phyloP scores from a whole-genome alignment of 2,888 invertebrate species.

The Tineola bisselliella region DNA sequence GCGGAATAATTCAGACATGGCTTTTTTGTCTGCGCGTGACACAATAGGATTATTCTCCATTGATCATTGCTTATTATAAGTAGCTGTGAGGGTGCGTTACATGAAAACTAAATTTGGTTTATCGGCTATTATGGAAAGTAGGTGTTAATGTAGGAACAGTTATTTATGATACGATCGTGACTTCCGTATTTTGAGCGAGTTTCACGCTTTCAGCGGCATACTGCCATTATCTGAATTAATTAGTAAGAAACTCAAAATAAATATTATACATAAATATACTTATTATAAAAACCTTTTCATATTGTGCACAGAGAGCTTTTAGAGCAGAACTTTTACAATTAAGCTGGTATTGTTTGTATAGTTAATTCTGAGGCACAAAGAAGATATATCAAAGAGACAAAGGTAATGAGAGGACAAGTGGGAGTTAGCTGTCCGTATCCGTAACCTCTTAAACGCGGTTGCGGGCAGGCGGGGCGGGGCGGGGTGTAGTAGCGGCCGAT shows the following conservation, averaged over 20 bases:
- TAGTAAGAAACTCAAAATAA: not conserved
- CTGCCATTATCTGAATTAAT: conserved; percentile 2
- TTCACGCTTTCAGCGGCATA: conserved; percentile 27
- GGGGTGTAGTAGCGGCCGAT: not conserved
- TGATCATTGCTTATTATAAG: conserved; percentile 68
- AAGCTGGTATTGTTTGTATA: not conserved
- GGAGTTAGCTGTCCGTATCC: conserved; percentile 51
- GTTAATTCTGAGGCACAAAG: not conserved
- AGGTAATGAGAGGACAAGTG: conserved; percentile 49
- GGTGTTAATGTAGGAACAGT: conserved; percentile 61
- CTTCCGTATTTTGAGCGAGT: conserved; percentile 43
- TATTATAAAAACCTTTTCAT: too few species aligned
- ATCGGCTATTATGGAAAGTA: conserved; percentile 68
- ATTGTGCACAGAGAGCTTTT: too few species aligned
- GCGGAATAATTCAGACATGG: conserved; percentile 63
- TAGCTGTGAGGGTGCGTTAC: conserved; percentile 60
- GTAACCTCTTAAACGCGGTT: conserved; percentile 41
- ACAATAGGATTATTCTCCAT: conserved; percentile 68
- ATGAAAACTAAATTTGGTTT: conserved; percentile 69
- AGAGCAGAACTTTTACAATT: not conserved
- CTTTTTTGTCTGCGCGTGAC: conserved; percentile 58
- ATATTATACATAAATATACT: not conserved
- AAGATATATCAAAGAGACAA: conserved; percentile 50
- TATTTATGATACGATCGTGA: conserved; percentile 61
- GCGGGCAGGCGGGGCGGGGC: conserved; percentile 22